Percentiles rank a stretch among this genome's conserved stretches.
These are phyloP conservation scores for Crambe crambe DNA, from an alignment of 37 sponge, comb jelly and placozoan genomes.

Conservation along the genomic window DNA sequence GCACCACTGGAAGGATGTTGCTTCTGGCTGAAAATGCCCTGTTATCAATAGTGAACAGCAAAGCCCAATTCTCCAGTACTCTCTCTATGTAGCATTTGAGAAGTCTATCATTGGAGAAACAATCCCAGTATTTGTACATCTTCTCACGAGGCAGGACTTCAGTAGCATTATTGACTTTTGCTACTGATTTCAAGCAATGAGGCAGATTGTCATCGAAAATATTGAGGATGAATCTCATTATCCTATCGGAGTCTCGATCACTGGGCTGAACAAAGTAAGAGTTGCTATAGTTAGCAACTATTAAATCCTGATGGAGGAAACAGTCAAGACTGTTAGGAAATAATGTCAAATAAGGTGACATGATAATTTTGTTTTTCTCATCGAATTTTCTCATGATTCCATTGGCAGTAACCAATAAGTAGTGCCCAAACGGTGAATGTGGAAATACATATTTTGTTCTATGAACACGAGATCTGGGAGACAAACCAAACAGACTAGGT, in stretches of 20 bases:
- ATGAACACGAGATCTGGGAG: not conserved
- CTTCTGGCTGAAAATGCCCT: slow-evolving; percentile 10
- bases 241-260: not conserved
- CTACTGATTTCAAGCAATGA: not conserved
- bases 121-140: not conserved
- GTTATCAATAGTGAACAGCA: slow-evolving; percentile 24
- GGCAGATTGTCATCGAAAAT: not conserved
- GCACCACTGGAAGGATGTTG: slow-evolving; percentile 4
- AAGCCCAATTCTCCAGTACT: slow-evolving; percentile 20
- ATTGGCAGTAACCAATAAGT: not conserved
- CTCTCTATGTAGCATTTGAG: not conserved
- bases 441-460: not conserved
- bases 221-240: not conserved
- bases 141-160: not conserved
- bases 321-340: not conserved
- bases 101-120: not conserved
- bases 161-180: not conserved
- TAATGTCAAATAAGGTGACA: not conserved
- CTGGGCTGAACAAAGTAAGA: not conserved
- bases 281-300: not conserved
- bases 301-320: not conserved
- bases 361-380: not conserved
- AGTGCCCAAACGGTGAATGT: not conserved
- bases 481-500: not conserved
- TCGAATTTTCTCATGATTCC: not conserved